Conservation (phyloP, 2,113 vertebrate genomes). For the Dicerorhinus sumatrensis region DNA sequence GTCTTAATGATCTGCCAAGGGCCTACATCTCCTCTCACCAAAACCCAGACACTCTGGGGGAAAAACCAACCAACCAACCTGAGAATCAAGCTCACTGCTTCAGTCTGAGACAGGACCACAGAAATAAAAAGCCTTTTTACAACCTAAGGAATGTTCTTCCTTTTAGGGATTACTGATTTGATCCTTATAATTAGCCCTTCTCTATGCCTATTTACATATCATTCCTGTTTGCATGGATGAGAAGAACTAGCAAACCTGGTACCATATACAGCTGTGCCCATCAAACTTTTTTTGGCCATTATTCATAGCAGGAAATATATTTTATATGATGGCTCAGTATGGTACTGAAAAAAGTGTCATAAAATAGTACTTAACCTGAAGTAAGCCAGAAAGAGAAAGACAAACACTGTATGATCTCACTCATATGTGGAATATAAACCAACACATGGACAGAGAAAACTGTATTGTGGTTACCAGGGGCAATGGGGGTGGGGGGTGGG, state of each 20-base stretch:
- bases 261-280: background rate
- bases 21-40: background rate
- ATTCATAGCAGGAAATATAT: constrained; percentile 9
- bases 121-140: background rate
- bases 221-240: background rate
- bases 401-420: no score
- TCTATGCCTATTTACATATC: background rate
- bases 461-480: no score
- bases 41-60: background rate
- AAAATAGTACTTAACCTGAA: background rate
- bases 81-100: background rate
- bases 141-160: background rate
- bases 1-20: background rate
- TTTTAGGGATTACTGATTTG: background rate
- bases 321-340: background rate
- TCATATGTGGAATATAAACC: no score
- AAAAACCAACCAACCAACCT: background rate
- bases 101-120: background rate
- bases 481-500: no score
- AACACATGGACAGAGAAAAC: no score
- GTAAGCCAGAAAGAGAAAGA: no score
- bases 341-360: background rate
- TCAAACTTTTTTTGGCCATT: background rate
- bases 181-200: background rate
- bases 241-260: background rate